Evolutionary conservation across 2,888 invertebrate species (phyloP).

Genomic region (Polyploca ridens): DNA sequence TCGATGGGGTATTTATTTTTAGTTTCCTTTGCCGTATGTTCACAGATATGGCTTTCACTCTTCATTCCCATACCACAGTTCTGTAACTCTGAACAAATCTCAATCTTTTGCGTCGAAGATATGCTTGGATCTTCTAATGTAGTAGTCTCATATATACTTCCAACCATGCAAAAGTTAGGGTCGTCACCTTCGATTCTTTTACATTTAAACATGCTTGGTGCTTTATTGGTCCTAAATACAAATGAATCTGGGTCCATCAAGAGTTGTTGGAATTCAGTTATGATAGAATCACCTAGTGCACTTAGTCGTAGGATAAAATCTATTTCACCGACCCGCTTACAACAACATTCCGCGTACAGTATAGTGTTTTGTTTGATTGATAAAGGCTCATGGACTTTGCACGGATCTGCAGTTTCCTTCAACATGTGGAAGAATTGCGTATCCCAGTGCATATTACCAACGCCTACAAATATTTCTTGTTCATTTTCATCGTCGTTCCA

Average conservation of each 20-base stretch:
- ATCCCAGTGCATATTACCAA: slow-evolving; percentile 74
- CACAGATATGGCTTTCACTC: slow-evolving; percentile 45
- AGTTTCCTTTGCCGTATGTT: slow-evolving; percentile 32
- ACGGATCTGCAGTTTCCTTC: slow-evolving; percentile 64
- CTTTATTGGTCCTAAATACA: slow-evolving; percentile 74
- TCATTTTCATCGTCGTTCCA: slow-evolving; percentile 74
- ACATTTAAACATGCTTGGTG: slow-evolving; percentile 75
- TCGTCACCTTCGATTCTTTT: slow-evolving; percentile 70
- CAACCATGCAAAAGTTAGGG: slow-evolving; percentile 75
- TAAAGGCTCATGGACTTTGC: slow-evolving; percentile 61
- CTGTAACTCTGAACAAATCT: slow-evolving; percentile 71
- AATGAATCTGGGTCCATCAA: slow-evolving; percentile 69
- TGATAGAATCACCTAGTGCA: slow-evolving; percentile 76
- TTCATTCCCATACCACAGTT: slow-evolving; percentile 57
- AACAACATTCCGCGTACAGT: slow-evolving; percentile 65
- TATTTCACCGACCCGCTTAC: slow-evolving; percentile 70
- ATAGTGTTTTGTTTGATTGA: slow-evolving; percentile 60
- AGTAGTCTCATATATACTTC: slow-evolving; percentile 72
- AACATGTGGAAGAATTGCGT: slow-evolving; percentile 77
- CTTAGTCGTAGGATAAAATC: slow-evolving; percentile 76
- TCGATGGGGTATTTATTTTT: slow-evolving; percentile 63
- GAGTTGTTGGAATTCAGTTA: slow-evolving; percentile 75
- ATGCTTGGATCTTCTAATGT: slow-evolving; percentile 72
- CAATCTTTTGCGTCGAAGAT: slow-evolving; percentile 59
- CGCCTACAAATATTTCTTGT: slow-evolving; percentile 71